Evolutionary conservation across 2,113 vertebrate genomes (phyloP).

Genomic region (Tragelaphus scriptus): DNA sequence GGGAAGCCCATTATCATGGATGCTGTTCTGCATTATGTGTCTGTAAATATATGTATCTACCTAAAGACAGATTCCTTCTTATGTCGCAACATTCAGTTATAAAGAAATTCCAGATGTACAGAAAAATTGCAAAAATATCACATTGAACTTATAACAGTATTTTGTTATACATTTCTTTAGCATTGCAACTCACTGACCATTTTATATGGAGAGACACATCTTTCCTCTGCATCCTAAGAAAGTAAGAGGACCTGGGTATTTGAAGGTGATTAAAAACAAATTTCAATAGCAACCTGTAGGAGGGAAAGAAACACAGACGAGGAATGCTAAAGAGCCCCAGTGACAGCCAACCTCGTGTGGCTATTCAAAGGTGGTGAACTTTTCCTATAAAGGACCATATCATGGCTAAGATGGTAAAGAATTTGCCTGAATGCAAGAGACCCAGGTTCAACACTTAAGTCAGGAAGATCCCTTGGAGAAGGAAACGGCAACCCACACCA

Average conservation of each 20-base stretch:
- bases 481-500: background rate
- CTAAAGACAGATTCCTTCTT: background rate
- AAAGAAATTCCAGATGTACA: background rate
- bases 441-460: background rate
- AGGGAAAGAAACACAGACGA: background rate
- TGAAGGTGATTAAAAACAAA: background rate
- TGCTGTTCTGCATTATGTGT: background rate
- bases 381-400: background rate
- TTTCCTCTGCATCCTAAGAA: background rate
- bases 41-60: background rate
- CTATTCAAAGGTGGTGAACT: background rate
- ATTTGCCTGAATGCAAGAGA: background rate
- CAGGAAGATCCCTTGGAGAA: background rate
- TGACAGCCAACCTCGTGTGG: background rate
- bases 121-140: background rate
- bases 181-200: background rate
- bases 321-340: background rate
- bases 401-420: background rate
- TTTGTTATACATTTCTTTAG: background rate
- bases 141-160: background rate
- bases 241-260: background rate
- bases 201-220: background rate
- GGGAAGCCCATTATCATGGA: background rate
- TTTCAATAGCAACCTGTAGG: background rate
- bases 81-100: background rate